Evolutionary conservation across 2,113 vertebrate genomes (phyloP).

Genomic region (Nettapus auritus): DNA sequence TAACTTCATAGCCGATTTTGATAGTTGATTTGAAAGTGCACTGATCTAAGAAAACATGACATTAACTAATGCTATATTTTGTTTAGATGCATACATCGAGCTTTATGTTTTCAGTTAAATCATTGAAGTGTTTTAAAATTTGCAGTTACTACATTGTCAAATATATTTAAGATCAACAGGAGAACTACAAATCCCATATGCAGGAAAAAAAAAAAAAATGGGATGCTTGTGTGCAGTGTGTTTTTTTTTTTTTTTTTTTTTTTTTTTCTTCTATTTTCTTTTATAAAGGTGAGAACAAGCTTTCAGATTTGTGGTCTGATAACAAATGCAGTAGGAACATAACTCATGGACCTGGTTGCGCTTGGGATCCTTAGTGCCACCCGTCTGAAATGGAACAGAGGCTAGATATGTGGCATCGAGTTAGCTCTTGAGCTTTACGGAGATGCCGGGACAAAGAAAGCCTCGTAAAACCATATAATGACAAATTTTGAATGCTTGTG

Average conservation of each 20-base stretch:
- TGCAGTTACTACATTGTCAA: neutral
- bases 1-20: neutral
- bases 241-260: neutral
- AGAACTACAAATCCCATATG: neutral
- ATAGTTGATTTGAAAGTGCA: slow-evolving; percentile 13
- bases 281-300: neutral
- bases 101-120: neutral
- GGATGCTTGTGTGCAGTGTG: no score
- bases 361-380: neutral
- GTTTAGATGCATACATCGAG: neutral
- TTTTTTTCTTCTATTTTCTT: neutral
- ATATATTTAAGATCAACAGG: neutral
- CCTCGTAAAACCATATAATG: neutral
- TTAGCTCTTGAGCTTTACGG: neutral
- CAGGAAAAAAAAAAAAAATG: neutral
- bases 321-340: neutral
- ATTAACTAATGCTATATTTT: neutral
- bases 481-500: neutral
- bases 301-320: neutral
- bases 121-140: neutral
- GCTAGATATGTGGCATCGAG: neutral
- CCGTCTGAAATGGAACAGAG: neutral
- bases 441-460: neutral
- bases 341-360: neutral
- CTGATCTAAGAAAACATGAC: slow-evolving; percentile 24